Conservation (phyloP, 2,888 invertebrate genomes). For the Barypeithes pellucidus region DNA sequence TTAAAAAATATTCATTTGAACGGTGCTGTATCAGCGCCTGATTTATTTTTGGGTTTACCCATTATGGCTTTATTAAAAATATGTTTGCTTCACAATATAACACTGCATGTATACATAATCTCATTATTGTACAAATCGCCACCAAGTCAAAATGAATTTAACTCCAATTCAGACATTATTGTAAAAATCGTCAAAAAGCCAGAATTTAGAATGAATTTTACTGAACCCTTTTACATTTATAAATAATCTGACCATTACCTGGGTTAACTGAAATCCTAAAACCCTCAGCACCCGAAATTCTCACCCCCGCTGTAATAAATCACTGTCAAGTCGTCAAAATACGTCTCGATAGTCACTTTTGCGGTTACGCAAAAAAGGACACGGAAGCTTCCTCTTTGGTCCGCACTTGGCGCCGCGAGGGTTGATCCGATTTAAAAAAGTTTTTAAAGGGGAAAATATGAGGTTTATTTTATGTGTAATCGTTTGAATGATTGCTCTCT, state of each 20-base stretch:
- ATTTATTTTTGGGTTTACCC: no score
- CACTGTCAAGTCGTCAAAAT: slow-evolving; percentile 44
- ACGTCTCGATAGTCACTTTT: slow-evolving; percentile 45
- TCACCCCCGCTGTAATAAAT: slow-evolving; percentile 41
- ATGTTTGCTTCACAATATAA: no score
- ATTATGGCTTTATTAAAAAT: no score
- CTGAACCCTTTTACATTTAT: slow-evolving; percentile 1
- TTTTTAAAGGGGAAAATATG: slow-evolving; percentile 43
- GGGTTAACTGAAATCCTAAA: slow-evolving; percentile 60
- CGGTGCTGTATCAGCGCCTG: no score
- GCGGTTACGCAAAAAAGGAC: slow-evolving; percentile 39
- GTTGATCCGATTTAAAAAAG: slow-evolving; percentile 42
- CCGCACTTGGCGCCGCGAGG: slow-evolving; percentile 33
- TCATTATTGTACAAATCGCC: no score
- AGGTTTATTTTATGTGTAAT: slow-evolving; percentile 39
- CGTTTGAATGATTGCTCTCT: slow-evolving; percentile 42
- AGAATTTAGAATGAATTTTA: no score
- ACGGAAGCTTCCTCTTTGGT: slow-evolving; percentile 36
- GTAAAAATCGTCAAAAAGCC: no score
- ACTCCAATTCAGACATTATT: no score
- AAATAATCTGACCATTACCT: slow-evolving; percentile 61
- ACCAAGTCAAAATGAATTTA: no score
- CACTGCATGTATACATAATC: no score
- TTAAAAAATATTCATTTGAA: no score
- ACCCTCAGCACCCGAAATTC: slow-evolving; percentile 47